Percentiles rank a stretch among this genome's conserved stretches.
phyloP scores from a whole-genome alignment of 2,113 vertebrate species.

The Brienomyrus longianalis region DNA sequence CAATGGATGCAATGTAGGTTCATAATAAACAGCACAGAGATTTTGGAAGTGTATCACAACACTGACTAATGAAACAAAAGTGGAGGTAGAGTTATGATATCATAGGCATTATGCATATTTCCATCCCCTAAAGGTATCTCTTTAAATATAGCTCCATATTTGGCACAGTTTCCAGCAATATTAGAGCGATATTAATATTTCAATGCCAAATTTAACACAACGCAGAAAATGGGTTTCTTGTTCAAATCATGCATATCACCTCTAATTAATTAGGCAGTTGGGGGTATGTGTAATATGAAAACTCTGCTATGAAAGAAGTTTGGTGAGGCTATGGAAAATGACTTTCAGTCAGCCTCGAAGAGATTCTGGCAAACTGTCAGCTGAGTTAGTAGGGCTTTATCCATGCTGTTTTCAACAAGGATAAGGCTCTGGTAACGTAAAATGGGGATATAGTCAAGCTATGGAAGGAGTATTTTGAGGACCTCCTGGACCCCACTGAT shows the following conservation, averaged over 20 bases:
- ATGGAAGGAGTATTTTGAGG: neutral
- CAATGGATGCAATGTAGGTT: neutral
- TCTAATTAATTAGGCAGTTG: neutral
- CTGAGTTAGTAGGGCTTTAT: neutral
- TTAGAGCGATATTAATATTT: neutral
- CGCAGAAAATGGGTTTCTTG: neutral
- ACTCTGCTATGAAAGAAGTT: neutral
- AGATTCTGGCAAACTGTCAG: neutral
- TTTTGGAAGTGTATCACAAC: neutral
- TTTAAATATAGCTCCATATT: neutral
- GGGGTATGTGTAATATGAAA: neutral
- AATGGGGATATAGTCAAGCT: neutral
- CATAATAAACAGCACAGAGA: neutral
- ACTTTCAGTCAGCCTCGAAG: neutral
- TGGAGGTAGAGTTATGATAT: neutral
- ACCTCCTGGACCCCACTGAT: neutral
- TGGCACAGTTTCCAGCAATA: neutral
- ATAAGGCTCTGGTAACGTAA: neutral
- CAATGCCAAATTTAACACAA: neutral
- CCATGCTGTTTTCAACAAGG: neutral
- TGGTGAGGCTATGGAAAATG: neutral
- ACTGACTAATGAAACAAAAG: neutral
- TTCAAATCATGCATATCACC: neutral
- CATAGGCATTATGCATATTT: neutral
- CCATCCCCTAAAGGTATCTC: conserved; percentile 1